Conservation (phyloP, 92 coral and sea anemone genomes). For the Zoanthus sociatus region DNA sequence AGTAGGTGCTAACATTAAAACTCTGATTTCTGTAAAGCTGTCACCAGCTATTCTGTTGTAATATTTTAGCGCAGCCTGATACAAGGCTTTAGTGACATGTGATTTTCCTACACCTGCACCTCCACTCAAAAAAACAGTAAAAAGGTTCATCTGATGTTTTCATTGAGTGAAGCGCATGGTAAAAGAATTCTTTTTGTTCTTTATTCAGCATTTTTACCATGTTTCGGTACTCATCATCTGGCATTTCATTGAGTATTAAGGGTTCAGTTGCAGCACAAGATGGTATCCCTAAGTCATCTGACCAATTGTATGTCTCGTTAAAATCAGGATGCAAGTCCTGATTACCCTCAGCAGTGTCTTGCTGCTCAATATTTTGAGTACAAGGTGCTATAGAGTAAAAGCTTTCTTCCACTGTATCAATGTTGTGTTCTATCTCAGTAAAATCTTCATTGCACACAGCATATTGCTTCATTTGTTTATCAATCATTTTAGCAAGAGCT, state of each 20-base stretch:
- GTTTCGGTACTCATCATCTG: conserved; percentile 20
- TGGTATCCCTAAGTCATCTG: conserved; percentile 46
- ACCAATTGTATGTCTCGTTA: conserved; percentile 24
- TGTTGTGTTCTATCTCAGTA: conserved; percentile 13
- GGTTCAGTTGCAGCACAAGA: conserved; percentile 28
- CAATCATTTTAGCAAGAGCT: conserved; percentile 12
- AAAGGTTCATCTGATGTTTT: conserved; percentile 64
- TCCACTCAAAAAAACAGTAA: conserved; percentile 57
- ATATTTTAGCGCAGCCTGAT: conserved; percentile 71
- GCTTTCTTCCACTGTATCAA: neutral
- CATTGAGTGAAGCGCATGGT: conserved; percentile 50
- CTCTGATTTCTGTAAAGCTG: conserved; percentile 49
- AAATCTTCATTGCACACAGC: conserved; percentile 24
- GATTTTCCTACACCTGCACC: conserved; percentile 76
- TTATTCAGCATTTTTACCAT: conserved; percentile 32
- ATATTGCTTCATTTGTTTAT: conserved; percentile 5
- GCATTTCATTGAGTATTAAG: conserved; percentile 27
- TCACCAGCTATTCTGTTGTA: conserved; percentile 67
- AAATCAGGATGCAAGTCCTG: conserved; percentile 47
- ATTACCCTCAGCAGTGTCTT: conserved; percentile 38
- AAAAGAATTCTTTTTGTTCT: conserved; percentile 53
- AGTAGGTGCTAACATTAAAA: conserved; percentile 53
- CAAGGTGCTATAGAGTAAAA: conserved; percentile 35
- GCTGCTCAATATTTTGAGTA: conserved; percentile 27
- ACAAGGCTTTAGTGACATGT: conserved; percentile 67